Conservation (phyloP, 92 coral and sea anemone species). For the Porites divaricata region DNA sequence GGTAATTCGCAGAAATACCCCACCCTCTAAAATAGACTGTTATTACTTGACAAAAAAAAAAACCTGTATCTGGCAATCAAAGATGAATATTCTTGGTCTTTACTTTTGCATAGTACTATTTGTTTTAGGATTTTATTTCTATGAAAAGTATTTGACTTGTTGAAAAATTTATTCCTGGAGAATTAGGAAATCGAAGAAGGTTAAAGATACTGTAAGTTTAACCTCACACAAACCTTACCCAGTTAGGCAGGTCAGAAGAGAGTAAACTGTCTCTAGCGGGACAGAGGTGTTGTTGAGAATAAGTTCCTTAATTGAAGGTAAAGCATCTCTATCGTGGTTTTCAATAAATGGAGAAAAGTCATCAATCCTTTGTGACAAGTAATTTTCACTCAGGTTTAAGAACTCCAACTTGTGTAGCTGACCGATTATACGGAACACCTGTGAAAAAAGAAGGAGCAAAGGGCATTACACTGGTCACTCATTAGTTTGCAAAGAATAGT, state of each 20-base stretch:
- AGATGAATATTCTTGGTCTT: too few relatives aligned
- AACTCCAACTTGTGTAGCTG: conserved; percentile 76
- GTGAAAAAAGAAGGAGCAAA: background rate
- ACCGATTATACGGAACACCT: conserved; percentile 76
- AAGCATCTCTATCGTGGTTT: conserved; percentile 32
- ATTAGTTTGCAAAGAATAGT: too few relatives aligned
- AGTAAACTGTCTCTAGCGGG: conserved; percentile 75
- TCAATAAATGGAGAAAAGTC: conserved; percentile 39
- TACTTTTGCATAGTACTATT: too few relatives aligned
- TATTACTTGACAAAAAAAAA: too few relatives aligned
- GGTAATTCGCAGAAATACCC: too few relatives aligned
- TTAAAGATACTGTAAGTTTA: too few relatives aligned
- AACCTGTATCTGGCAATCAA: too few relatives aligned
- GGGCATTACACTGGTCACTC: background rate
- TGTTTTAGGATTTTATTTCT: too few relatives aligned
- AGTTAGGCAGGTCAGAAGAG: conserved; percentile 69
- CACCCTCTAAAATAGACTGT: too few relatives aligned
- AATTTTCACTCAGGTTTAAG: conserved; percentile 84
- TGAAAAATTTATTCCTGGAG: too few relatives aligned
- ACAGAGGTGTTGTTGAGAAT: conserved; percentile 87
- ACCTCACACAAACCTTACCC: conserved; percentile 56
- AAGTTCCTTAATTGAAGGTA: conserved; percentile 60
- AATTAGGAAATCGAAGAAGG: too few relatives aligned
- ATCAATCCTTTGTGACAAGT: conserved; percentile 38
- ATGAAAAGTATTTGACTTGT: too few relatives aligned